A percentile compares a stretch with the other conserved stretches of the same genome.
phyloP scores from a whole-genome alignment of 1,140 invertebrate genomes.

The Achroia grisella region DNA sequence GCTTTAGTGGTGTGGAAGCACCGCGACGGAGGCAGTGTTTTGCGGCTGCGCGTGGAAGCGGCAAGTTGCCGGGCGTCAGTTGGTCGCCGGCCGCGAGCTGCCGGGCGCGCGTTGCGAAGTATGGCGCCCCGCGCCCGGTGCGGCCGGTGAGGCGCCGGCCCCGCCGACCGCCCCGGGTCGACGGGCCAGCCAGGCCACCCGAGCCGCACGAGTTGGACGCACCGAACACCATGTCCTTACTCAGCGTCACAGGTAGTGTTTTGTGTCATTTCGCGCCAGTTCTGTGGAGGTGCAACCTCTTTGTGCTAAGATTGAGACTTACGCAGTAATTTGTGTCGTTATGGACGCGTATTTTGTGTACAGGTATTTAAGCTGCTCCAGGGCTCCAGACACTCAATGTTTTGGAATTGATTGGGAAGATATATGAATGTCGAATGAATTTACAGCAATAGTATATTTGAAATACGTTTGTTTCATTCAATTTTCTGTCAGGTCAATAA shows the following conservation, averaged over 20 bases:
- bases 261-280: conserved; percentile 27
- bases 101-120: conserved; percentile 57
- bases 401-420: too few species aligned
- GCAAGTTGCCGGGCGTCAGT: conserved; percentile 56
- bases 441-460: too few species aligned
- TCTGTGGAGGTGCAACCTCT: conserved; percentile 16
- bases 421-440: too few species aligned
- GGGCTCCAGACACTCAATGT: neutral
- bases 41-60: conserved; percentile 3
- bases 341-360: conserved; percentile 28
- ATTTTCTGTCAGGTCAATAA: too few species aligned
- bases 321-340: conserved; percentile 39
- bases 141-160: conserved; percentile 65
- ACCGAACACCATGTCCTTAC: conserved; percentile 66
- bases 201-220: conserved; percentile 13
- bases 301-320: conserved; percentile 25
- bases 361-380: conserved; percentile 17
- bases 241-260: conserved; percentile 68
- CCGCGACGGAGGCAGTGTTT: neutral
- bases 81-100: conserved; percentile 64
- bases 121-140: conserved; percentile 55
- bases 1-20: conserved; percentile 3
- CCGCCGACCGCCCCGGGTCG: conserved; percentile 66
- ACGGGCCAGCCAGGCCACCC: conserved; percentile 56
- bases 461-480: too few species aligned